Percentiles rank a stretch among this genome's conserved stretches.
phyloP scores from a whole-genome alignment of 2,113 vertebrate species.

The Megatriorchis doriae region DNA sequence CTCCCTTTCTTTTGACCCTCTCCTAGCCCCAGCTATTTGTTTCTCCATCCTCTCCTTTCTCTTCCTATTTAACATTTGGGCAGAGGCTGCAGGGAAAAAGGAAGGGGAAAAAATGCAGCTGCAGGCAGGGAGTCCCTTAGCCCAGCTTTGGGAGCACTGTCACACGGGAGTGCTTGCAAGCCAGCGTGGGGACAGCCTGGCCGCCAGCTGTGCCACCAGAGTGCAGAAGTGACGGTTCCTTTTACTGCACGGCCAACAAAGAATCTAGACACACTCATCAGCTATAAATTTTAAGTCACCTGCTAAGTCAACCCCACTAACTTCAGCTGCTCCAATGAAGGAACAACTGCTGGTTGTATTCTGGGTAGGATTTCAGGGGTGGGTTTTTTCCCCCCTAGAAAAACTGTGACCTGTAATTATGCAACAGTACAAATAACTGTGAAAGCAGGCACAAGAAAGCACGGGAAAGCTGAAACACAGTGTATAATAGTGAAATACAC shows the following conservation, averaged over 20 bases:
- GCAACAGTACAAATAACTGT: not conserved
- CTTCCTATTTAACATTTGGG: not conserved
- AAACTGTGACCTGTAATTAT: slow-evolving; percentile 16
- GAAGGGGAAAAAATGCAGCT: fast-evolving
- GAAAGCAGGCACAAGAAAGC: not conserved
- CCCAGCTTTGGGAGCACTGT: not conserved
- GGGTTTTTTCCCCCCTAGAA: fast-evolving
- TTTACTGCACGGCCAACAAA: not conserved
- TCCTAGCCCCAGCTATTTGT: not conserved
- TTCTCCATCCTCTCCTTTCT: not conserved
- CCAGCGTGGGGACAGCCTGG: not conserved
- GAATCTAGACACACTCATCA: not conserved
- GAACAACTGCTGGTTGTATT: slow-evolving; percentile 1
- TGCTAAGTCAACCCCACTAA: not conserved
- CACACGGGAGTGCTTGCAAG: not conserved
- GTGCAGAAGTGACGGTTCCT: not conserved
- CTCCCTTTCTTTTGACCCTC: not conserved
- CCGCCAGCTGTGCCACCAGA: not conserved
- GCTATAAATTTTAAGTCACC: not conserved
- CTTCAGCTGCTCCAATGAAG: not conserved
- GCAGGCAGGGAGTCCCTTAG: not conserved
- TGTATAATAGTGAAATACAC: not conserved
- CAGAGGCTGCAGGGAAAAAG: not conserved
- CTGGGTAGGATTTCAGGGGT: not conserved
- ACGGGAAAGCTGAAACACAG: not conserved